Evolutionary conservation across 2,888 invertebrate species (phyloP).

Genomic region (Pseudeuparius sepicola): DNA sequence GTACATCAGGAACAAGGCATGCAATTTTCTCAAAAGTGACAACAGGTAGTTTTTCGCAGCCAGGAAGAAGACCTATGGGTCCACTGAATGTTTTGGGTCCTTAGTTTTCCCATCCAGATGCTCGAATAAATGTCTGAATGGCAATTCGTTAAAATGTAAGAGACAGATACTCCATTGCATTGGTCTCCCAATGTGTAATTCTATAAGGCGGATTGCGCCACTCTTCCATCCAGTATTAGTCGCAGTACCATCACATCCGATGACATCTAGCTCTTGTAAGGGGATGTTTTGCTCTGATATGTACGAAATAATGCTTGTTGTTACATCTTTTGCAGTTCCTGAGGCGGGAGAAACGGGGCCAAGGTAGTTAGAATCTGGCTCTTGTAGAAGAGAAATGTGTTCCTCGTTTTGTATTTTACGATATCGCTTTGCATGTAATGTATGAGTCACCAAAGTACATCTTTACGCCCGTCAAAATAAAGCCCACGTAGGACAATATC

Average conservation of each 20-base stretch:
- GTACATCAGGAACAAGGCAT: no score
- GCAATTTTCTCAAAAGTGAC: no score
- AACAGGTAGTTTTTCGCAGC: no score
- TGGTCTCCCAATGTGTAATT: slow-evolving; percentile 20
- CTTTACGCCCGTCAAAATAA: slow-evolving; percentile 13
- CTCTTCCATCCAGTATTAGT: slow-evolving; percentile 23
- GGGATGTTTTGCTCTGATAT: slow-evolving; percentile 5
- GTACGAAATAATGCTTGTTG: slow-evolving; percentile 4
- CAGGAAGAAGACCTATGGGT: no score
- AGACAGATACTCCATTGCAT: slow-evolving; percentile 24
- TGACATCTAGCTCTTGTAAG: slow-evolving; percentile 8
- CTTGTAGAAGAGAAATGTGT: slow-evolving; percentile 11
- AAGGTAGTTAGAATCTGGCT: slow-evolving; percentile 9
- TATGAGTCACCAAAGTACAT: no score
- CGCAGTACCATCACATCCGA: slow-evolving; percentile 25
- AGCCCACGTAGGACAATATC: no score
- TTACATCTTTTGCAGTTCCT: slow-evolving; percentile 7
- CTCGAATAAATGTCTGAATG: slow-evolving; percentile 12
- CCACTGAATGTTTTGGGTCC: no score
- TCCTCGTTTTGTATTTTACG: slow-evolving; percentile 8
- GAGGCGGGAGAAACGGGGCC: slow-evolving; percentile 13
- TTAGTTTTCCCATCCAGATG: slow-evolving; percentile 15
- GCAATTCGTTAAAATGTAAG: slow-evolving; percentile 15
- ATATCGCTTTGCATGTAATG: no score
- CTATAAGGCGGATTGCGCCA: slow-evolving; percentile 22